Conservation (phyloP, 2,113 vertebrate species). For the Platichthys stellatus region DNA sequence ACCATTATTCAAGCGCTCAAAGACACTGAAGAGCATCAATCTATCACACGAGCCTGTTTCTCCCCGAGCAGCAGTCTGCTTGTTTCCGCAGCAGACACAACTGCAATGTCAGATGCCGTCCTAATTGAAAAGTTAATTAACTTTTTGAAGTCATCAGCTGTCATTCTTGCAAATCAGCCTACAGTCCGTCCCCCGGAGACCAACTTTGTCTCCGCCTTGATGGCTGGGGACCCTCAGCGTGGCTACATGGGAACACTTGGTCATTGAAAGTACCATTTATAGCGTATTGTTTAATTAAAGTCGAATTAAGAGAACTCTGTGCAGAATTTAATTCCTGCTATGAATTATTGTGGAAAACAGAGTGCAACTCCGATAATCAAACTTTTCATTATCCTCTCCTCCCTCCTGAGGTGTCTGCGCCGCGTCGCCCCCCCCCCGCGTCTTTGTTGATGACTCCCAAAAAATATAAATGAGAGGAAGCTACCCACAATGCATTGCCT, state of each 20-base stretch:
- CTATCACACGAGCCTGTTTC: conserved; percentile 36
- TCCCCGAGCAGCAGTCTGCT: conserved; percentile 60
- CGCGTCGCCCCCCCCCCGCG: conserved; percentile 55
- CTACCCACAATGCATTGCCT: conserved; percentile 66
- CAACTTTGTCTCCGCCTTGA: conserved; percentile 88
- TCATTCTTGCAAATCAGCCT: conserved; percentile 92
- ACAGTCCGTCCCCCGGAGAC: conserved; percentile 85
- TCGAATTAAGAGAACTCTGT: conserved; percentile 94
- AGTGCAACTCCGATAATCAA: conserved; percentile 91
- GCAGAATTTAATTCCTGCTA: conserved; percentile 93
- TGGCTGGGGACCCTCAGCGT: conserved; percentile 89
- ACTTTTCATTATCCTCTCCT: conserved; percentile 93
- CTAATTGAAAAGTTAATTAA: conserved; percentile 99
- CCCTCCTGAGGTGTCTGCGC: conserved; percentile 87
- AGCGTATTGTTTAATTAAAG: conserved; percentile 98
- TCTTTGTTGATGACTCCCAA: conserved; percentile 61
- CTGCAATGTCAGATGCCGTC: conserved; percentile 86
- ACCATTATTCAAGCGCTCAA: conserved; percentile 47
- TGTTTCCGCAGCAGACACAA: conserved; percentile 77
- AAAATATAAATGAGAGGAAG: conserved; percentile 66
- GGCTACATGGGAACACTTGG: conserved; percentile 91
- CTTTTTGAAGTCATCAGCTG: conserved; percentile 97
- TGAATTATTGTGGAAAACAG: conserved; percentile 91
- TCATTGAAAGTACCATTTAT: conserved; percentile 94
- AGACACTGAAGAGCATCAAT: conserved; percentile 53